phyloP scores from a whole-genome alignment of 2,888 invertebrate species.

The Philhelius pedissequus region DNA sequence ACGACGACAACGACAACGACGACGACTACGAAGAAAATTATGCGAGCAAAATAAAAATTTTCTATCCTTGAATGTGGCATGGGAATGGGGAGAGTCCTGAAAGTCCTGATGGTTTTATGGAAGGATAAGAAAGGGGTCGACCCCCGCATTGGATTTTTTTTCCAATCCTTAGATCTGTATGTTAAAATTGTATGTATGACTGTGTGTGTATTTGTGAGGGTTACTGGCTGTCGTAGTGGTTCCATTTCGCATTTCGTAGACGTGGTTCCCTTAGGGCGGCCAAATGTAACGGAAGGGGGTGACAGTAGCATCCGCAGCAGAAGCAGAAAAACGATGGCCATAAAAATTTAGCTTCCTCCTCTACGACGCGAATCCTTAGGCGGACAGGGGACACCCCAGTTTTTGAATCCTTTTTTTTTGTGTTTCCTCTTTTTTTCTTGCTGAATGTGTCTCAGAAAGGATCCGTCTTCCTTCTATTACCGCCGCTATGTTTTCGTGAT shows the following conservation, averaged over 20 bases:
- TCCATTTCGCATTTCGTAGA: conserved; percentile 61
- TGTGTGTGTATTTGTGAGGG: not conserved
- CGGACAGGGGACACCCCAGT: conserved; percentile 55
- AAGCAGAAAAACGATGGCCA: conserved; percentile 57
- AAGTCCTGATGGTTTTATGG: conserved; percentile 22
- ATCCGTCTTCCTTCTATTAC: conserved; percentile 35
- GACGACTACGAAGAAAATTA: conserved; percentile 55
- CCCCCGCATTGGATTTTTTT: conserved; percentile 28
- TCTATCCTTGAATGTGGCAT: conserved; percentile 7
- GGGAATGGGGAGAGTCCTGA: not conserved
- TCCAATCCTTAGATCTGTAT: not conserved
- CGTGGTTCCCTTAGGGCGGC: conserved; percentile 65
- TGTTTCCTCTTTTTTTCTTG: conserved; percentile 14
- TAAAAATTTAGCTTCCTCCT: conserved; percentile 66
- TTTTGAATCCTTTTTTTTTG: conserved; percentile 58
- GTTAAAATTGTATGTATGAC: not conserved
- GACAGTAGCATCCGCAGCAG: not conserved
- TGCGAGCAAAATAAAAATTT: conserved; percentile 65
- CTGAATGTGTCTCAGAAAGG: conserved; percentile 37
- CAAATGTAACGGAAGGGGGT: conserved; percentile 40
- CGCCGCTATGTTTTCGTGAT: conserved; percentile 30
- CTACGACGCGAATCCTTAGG: conserved; percentile 63
- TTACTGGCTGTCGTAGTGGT: conserved; percentile 13
- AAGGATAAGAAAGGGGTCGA: conserved; percentile 49
- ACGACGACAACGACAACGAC: conserved; percentile 7